A percentile compares a stretch with the other conserved stretches of the same genome.
Conservation (phyloP, 2,113 vertebrate genomes). For the Callipepla squamata region DNA sequence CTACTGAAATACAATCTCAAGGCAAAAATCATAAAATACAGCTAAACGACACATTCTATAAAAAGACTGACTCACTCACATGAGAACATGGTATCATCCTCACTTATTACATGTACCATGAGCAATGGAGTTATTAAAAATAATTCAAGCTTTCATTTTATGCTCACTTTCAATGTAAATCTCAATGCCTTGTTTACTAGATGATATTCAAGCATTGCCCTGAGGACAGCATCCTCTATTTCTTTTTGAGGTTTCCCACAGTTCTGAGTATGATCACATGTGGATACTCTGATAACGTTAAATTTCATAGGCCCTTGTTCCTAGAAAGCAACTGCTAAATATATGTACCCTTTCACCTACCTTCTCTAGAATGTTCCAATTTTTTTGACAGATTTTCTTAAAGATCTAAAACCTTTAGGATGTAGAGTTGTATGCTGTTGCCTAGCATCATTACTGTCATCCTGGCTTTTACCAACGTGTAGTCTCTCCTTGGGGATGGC, state of each 20-base stretch:
- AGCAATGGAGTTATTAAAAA: background rate
- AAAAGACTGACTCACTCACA: background rate
- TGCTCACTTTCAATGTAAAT: rapidly evolving
- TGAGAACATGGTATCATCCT: background rate
- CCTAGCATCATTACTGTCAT: background rate
- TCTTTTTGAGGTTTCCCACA: background rate
- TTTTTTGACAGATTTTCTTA: background rate
- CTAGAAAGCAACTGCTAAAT: background rate
- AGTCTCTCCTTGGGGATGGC: background rate
- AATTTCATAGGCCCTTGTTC: background rate
- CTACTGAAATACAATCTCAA: background rate
- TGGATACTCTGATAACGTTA: rapidly evolving
- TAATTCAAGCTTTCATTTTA: background rate
- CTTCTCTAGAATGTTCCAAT: background rate
- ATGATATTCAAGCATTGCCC: background rate
- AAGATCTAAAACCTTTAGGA: background rate
- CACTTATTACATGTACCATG: rapidly evolving
- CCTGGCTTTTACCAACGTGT: background rate
- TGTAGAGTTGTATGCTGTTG: background rate
- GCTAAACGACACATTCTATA: background rate
- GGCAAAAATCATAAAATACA: background rate
- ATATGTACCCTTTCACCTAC: background rate
- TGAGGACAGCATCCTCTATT: background rate
- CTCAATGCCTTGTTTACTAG: background rate
- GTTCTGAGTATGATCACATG: background rate